These are phyloP conservation scores for Hanleya hanleyi DNA, from an alignment of 2,888 invertebrate genomes.

Conservation along the genomic window DNA sequence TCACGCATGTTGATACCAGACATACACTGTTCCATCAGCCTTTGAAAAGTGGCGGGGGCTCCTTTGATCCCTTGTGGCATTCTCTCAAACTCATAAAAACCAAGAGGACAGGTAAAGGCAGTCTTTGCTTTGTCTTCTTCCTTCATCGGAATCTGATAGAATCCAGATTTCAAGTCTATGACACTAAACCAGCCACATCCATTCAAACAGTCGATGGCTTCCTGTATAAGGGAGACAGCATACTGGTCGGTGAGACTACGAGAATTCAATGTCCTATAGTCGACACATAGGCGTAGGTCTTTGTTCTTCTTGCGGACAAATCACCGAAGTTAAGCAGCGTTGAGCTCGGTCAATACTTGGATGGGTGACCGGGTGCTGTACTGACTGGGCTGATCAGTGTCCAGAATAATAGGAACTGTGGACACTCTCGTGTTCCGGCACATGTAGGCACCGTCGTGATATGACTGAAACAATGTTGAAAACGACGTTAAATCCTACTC, in stretches of 20 bases:
- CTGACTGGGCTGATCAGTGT: too few relatives aligned
- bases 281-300: neutral
- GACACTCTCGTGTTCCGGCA: too few relatives aligned
- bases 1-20: neutral
- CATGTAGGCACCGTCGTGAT: too few relatives aligned
- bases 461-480: too few relatives aligned
- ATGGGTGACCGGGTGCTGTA: too few relatives aligned
- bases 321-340: too few relatives aligned
- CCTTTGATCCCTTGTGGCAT: constrained; percentile 9
- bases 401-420: too few relatives aligned
- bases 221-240: neutral
- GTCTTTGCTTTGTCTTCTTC: constrained; percentile 10
- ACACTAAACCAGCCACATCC: too few relatives aligned
- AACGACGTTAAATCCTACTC: too few relatives aligned
- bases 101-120: constrained; percentile 7
- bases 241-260: constrained; percentile 1
- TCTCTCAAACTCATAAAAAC: constrained; percentile 6
- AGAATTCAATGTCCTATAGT: constrained; percentile 4
- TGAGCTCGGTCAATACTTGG: too few relatives aligned
- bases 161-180: too few relatives aligned
- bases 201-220: constrained; percentile 10
- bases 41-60: constrained; percentile 14
- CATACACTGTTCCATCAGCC: constrained; percentile 11
- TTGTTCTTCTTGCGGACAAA: neutral
- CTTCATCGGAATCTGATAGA: too few relatives aligned